These are phyloP conservation scores for Chiridota heheva DNA, from an alignment of 35 echinoderm and acorn worm species.

Conservation along the genomic window DNA sequence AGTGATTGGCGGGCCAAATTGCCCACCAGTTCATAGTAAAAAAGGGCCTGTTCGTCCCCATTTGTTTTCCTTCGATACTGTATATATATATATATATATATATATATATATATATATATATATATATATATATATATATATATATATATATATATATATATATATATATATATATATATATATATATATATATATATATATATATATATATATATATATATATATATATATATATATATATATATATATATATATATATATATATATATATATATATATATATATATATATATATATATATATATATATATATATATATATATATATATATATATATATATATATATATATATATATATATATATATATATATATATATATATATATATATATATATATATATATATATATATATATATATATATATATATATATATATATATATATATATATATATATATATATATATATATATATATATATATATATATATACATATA, in stretches of 20 bases:
- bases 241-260: neutral
- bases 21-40: too few relatives aligned
- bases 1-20: too few relatives aligned
- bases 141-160: slow-evolving; percentile 20
- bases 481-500: neutral
- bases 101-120: slow-evolving; percentile 20
- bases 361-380: neutral
- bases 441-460: neutral
- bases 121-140: slow-evolving; percentile 13
- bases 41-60: too few relatives aligned
- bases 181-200: slow-evolving; percentile 17
- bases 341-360: neutral
- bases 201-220: slow-evolving; percentile 15
- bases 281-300: neutral
- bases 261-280: neutral
- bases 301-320: neutral
- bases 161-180: slow-evolving; percentile 20
- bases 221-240: neutral
- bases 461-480: neutral
- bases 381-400: neutral
- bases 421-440: neutral
- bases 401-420: neutral
- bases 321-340: neutral
- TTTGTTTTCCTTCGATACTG: too few relatives aligned
- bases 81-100: too few relatives aligned